A percentile compares a stretch with the other conserved stretches of the same genome.
Conservation (phyloP, 2,113 vertebrate species). For the Ramphastos sulfuratus region DNA sequence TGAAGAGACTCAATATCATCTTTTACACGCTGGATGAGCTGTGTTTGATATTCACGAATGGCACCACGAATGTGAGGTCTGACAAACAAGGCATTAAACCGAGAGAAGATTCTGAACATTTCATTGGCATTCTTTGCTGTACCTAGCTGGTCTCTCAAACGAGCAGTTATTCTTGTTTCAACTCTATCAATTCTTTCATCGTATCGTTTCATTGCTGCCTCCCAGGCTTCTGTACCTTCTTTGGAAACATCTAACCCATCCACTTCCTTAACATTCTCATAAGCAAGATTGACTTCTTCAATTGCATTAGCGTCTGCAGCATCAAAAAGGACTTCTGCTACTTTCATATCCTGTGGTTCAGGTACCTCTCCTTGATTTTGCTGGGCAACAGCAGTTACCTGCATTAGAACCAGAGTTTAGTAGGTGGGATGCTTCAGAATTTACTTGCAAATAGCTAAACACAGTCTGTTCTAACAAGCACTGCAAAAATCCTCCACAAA, state of each 20-base stretch:
- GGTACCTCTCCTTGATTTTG: constrained; percentile 92
- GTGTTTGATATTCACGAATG: constrained; percentile 96
- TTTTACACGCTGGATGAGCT: constrained; percentile 96
- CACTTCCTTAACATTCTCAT: constrained; percentile 98
- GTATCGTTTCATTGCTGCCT: constrained; percentile 96
- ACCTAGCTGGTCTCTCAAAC: constrained; percentile 94
- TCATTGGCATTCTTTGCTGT: constrained; percentile 98
- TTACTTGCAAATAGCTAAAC: background rate
- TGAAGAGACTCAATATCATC: constrained; percentile 98
- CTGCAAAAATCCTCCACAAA: background rate
- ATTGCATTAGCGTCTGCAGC: constrained; percentile 97
- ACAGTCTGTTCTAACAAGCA: background rate
- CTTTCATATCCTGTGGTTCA: constrained; percentile 95
- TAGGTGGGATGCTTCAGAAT: background rate
- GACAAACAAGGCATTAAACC: constrained; percentile 98
- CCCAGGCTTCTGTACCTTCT: constrained; percentile 97
- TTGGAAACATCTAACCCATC: constrained; percentile 97
- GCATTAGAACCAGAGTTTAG: background rate
- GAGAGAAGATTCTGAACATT: constrained; percentile 98
- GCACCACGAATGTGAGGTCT: constrained; percentile 96
- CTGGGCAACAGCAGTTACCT: constrained; percentile 94
- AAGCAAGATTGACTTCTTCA: constrained; percentile 97
- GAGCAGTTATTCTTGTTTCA: constrained; percentile 96
- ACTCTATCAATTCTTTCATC: constrained; percentile 97
- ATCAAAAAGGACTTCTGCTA: constrained; percentile 94